Base-by-base conservation (phyloP, 2,888 invertebrate genomes). In the Drosophila yooni region DNA sequence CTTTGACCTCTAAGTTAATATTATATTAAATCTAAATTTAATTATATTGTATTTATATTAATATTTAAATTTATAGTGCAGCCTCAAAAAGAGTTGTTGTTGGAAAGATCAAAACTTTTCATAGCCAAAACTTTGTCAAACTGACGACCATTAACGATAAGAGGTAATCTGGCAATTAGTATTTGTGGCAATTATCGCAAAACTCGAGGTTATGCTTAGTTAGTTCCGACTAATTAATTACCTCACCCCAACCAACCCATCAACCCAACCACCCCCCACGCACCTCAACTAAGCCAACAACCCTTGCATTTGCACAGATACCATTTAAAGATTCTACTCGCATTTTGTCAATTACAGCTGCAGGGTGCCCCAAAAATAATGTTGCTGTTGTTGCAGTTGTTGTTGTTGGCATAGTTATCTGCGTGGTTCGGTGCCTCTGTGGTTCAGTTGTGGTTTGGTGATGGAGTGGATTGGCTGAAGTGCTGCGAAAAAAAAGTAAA, bases 401-500 rank as follows among this genome's bases (percentile, higher is more conserved):
- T 13, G 7, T 34, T 66, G 61, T 59, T 15, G 51, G 48, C 46
- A 36, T 18, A 27, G 52, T 66, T 77, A 67, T 79, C 81, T 76
- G 46, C 66, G 65, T 48, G 64, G 38, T 36, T 52, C 21, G 27
- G 50, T 38, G 58, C 66, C 18, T 50, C 25, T 38, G 73, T 40
- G 58, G 73, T 13, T 50, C 25, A 54, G 72, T 34, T 51, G 27
- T 52, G 31, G 33, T 46, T 25, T 21, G 21, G 29, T 63, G 58
- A 31, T 58, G 53, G 59, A 54, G 64, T 69, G 61, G 74, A 56
- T 78, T 62, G 50, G 67, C 63, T 81, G 53, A 73, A 87, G 82
- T 81, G 82, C 79, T 67, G 61, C 63, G 71, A 86, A 88, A 83
- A 87, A 88, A 57, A 38, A 56, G 21, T 80, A 46, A 46, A 25